Percentiles rank a stretch among this genome's conserved stretches.
Evolutionary conservation across 2,113 vertebrate genomes (phyloP).

Genomic region (Phocoena sinus): DNA sequence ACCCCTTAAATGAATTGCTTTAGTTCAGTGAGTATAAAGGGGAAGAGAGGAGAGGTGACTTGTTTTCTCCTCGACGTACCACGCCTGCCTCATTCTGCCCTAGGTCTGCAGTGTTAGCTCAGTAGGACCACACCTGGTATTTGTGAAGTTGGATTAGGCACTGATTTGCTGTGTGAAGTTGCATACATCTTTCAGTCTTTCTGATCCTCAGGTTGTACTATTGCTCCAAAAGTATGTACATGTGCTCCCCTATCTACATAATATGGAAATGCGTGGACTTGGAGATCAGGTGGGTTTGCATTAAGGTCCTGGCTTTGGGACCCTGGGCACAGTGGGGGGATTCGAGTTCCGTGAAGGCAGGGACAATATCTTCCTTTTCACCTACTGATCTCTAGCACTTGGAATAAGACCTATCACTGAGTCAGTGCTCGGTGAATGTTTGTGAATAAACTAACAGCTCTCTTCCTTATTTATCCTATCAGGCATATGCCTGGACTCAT

Average conservation of each 20-base stretch:
- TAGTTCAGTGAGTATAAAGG: background rate
- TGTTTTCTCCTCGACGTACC: background rate
- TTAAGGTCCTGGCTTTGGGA: background rate
- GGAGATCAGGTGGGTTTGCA: background rate
- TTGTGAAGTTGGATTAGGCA: background rate
- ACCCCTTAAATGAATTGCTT: background rate
- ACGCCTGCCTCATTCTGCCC: no score
- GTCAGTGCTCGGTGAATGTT: background rate
- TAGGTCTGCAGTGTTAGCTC: background rate
- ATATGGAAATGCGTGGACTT: background rate
- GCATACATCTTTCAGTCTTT: background rate
- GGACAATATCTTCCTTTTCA: background rate
- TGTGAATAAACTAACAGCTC: background rate
- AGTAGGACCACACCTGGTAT: rapidly evolving
- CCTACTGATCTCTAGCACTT: background rate
- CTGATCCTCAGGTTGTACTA: background rate
- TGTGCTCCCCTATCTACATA: background rate
- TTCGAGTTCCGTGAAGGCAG: background rate
- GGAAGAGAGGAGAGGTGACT: background rate
- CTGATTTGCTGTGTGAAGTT: background rate
- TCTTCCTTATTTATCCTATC: background rate
- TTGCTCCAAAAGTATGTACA: no score
- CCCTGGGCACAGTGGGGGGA: background rate
- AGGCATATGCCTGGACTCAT: background rate
- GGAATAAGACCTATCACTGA: background rate